Evolutionary conservation across 2,888 invertebrate genomes (phyloP).

Genomic region (Luffia ferchaultella): DNA sequence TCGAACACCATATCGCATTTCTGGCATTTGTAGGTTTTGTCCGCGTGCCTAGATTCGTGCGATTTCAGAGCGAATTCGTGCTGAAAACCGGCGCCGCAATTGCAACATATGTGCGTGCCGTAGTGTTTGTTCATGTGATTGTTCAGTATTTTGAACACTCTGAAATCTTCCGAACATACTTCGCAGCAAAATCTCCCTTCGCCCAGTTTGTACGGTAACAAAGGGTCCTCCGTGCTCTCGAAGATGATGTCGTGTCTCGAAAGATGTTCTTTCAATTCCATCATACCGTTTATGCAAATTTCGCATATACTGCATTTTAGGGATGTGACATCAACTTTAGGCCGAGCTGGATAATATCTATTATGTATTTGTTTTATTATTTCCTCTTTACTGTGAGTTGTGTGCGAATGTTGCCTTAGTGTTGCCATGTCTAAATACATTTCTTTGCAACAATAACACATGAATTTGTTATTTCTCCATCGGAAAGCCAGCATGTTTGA

Average conservation of each 20-base stretch:
- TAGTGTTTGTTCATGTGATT: slow-evolving; percentile 9
- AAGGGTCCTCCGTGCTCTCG: not conserved
- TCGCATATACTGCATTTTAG: slow-evolving; percentile 5
- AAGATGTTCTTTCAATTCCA: slow-evolving; percentile 2
- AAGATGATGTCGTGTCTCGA: not conserved
- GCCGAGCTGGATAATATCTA: not conserved
- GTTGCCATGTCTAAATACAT: slow-evolving; percentile 2
- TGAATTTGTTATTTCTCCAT: slow-evolving; percentile 6
- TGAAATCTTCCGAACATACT: slow-evolving; percentile 2
- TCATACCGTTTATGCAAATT: not conserved
- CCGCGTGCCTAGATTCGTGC: slow-evolving; percentile 4
- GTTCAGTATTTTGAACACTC: slow-evolving; percentile 3
- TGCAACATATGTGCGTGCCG: slow-evolving; percentile 6
- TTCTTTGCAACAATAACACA: slow-evolving; percentile 9
- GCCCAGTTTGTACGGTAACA: slow-evolving; percentile 2
- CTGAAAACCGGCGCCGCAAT: slow-evolving; percentile 6
- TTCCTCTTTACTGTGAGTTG: not conserved
- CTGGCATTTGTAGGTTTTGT: slow-evolving; percentile 1
- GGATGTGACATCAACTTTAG: slow-evolving; percentile 6
- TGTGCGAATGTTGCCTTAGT: slow-evolving; percentile 3
- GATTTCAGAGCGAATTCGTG: slow-evolving; percentile 1
- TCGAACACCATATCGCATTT: slow-evolving; percentile 3
- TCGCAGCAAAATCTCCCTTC: slow-evolving; percentile 1
- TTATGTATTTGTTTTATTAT: slow-evolving; percentile 1
- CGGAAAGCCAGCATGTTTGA: slow-evolving; percentile 6